phyloP scores from a whole-genome alignment of 1,140 invertebrate species.

The Lepidurus arcticus region DNA sequence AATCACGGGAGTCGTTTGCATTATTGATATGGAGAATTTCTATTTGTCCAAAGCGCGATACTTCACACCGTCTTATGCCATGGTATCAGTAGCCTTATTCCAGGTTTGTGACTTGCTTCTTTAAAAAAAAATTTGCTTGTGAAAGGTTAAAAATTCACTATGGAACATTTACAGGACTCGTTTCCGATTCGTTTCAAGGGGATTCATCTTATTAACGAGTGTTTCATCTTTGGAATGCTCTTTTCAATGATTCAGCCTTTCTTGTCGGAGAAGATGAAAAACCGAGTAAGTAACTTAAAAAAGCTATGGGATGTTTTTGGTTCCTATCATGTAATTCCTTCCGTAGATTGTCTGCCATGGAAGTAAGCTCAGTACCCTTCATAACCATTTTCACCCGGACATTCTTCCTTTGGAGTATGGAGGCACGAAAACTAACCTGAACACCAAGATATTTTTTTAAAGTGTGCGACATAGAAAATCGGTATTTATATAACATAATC shows the following conservation, averaged over 20 bases:
- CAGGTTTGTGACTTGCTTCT: constrained; percentile 48
- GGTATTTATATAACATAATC: too few relatives aligned
- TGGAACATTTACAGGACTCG: constrained; percentile 56
- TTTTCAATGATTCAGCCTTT: constrained; percentile 85
- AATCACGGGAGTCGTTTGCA: constrained; percentile 53
- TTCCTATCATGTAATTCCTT: constrained; percentile 36
- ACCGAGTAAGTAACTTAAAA: constrained; percentile 54
- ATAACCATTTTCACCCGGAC: constrained; percentile 55
- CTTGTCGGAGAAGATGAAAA: constrained; percentile 73
- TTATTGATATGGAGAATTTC: constrained; percentile 63
- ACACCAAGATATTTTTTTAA: constrained; percentile 43
- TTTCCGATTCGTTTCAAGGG: constrained; percentile 85
- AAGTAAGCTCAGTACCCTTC: constrained; percentile 58
- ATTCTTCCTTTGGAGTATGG: constrained; percentile 62
- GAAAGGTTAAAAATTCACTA: neutral
- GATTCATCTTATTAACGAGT: constrained; percentile 84
- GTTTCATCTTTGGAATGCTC: constrained; percentile 78
- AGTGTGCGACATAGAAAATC: too few relatives aligned
- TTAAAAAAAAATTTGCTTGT: constrained; percentile 24
- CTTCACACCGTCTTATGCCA: constrained; percentile 63
- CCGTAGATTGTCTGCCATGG: constrained; percentile 70
- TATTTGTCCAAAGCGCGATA: constrained; percentile 60
- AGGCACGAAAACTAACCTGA: constrained; percentile 63
- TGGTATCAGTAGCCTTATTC: constrained; percentile 56
- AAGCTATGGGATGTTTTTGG: neutral